These are phyloP conservation scores for Galago senegalensis DNA, from an alignment of 2,797 vertebrate genomes.

Conservation along the genomic window DNA sequence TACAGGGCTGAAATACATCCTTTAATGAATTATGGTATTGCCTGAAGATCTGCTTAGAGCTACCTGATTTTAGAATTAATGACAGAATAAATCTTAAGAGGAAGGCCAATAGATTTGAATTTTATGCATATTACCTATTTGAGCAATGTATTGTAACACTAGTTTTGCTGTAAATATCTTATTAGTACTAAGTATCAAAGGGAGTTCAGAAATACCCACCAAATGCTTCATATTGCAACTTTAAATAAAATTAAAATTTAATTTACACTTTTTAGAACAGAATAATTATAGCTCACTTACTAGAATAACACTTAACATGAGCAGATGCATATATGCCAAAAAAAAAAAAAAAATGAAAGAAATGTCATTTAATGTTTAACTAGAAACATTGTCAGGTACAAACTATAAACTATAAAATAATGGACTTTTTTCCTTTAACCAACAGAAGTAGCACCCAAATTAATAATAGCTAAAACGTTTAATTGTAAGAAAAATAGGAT, in stretches of 20 bases:
- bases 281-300: constrained; percentile 61
- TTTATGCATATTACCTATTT: constrained; percentile 68
- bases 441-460: constrained; percentile 35
- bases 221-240: constrained; percentile 60
- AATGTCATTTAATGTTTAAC: constrained; percentile 62
- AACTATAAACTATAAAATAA: constrained; percentile 16
- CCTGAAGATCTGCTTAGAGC: constrained; percentile 42
- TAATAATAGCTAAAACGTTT: constrained; percentile 19
- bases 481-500: constrained; percentile 14
- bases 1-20: not conserved
- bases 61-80: constrained; percentile 68
- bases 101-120: constrained; percentile 72
- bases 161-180: constrained; percentile 67
- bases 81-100: constrained; percentile 69
- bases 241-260: constrained; percentile 72
- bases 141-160: constrained; percentile 62
- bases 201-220: constrained; percentile 54
- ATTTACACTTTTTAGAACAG: constrained; percentile 63
- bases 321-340: constrained; percentile 1
- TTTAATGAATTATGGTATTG: constrained; percentile 63
- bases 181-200: constrained; percentile 67
- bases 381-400: not conserved
- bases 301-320: constrained; percentile 67
- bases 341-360: constrained; percentile 12
- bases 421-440: constrained; percentile 6